Evolutionary conservation across 2,113 vertebrate genomes (phyloP).

Genomic region (Psittacula cyanocephala): DNA sequence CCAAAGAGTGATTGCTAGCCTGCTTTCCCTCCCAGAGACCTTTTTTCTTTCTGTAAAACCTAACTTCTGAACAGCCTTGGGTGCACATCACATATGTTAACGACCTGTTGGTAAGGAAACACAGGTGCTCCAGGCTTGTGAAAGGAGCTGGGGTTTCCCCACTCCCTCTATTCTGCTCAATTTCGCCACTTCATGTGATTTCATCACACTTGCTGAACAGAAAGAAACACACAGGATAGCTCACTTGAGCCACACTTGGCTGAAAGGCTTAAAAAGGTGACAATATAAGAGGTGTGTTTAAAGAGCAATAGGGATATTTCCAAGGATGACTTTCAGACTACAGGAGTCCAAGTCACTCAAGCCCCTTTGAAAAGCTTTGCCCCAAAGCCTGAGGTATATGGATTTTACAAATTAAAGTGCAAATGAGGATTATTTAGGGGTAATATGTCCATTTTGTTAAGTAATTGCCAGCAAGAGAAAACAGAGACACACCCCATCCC

Average conservation of each 20-base stretch:
- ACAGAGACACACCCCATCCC: too few relatives aligned
- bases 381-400: not conserved
- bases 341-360: not conserved
- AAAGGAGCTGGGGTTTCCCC: not conserved
- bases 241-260: not conserved
- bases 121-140: not conserved
- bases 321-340: not conserved
- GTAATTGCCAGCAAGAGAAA: not conserved
- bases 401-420: not conserved
- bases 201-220: not conserved
- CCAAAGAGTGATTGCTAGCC: not conserved
- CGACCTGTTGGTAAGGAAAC: not conserved
- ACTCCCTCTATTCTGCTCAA: not conserved
- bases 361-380: not conserved
- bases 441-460: not conserved
- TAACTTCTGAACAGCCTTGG: not conserved
- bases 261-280: not conserved
- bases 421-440: not conserved
- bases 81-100: not conserved
- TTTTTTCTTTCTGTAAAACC: not conserved
- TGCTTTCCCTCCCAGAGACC: not conserved
- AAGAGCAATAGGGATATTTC: not conserved
- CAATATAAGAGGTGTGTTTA: not conserved
- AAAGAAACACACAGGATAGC: not conserved
- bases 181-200: not conserved